Conservation (phyloP, 2,113 vertebrate genomes). For the Porphyrio hochstetteri region DNA sequence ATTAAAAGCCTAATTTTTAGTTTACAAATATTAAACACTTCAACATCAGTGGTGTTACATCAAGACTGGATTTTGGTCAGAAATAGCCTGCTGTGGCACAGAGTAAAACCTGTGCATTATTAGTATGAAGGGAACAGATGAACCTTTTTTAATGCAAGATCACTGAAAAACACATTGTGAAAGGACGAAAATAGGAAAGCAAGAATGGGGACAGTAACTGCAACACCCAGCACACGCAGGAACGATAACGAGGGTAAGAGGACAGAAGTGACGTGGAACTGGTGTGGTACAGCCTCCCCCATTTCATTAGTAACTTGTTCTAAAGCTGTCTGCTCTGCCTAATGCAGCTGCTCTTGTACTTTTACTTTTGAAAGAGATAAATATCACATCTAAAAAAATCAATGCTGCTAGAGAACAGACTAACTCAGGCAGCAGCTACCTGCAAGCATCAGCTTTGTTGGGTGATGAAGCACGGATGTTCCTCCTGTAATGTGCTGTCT, state of each 20-base stretch:
- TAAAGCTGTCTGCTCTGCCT: background rate
- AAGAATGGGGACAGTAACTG: background rate
- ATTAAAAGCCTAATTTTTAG: background rate
- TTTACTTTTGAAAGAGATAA: background rate
- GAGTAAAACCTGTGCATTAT: background rate
- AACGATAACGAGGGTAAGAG: background rate
- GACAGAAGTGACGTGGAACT: background rate
- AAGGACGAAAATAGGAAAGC: background rate
- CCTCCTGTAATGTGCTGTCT: rapidly evolving
- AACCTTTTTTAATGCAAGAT: background rate
- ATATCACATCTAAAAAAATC: too few species aligned
- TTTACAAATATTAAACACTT: background rate
- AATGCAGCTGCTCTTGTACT: background rate
- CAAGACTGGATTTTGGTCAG: background rate
- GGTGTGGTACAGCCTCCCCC: background rate
- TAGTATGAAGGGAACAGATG: background rate
- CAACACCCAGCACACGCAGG: background rate
- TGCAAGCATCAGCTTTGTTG: too few species aligned
- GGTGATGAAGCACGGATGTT: background rate
- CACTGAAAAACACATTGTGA: background rate
- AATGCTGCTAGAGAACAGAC: background rate
- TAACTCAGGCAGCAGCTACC: background rate
- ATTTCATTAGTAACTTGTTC: background rate
- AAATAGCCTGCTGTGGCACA: background rate
- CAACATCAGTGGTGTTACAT: background rate